These are phyloP conservation scores for Torymus aiolomorphi DNA, from an alignment of 2,888 invertebrate genomes.

Conservation along the genomic window DNA sequence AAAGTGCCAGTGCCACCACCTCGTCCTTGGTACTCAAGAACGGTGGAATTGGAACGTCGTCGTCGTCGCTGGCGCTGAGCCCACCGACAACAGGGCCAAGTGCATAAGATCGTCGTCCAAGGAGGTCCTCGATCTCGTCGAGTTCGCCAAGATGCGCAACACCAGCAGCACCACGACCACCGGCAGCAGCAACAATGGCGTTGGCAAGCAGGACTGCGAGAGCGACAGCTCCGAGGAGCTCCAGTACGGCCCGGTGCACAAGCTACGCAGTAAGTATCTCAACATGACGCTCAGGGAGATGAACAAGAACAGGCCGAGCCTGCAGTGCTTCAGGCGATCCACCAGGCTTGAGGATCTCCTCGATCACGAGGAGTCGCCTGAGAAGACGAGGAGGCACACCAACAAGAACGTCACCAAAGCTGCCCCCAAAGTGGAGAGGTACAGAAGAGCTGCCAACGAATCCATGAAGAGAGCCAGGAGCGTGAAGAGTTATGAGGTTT, in stretches of 20 bases:
- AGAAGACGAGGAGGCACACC: conserved; percentile 65
- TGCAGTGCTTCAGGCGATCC: conserved; percentile 84
- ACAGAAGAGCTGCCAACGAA: conserved; percentile 78
- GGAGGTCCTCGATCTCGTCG: conserved; percentile 65
- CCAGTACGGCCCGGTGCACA: conserved; percentile 93
- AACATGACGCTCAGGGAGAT: conserved; percentile 88
- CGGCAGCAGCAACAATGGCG: conserved; percentile 2
- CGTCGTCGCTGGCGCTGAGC: conserved; percentile 70
- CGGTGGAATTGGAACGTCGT: no score
- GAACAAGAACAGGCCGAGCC: conserved; percentile 81
- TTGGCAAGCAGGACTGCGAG: conserved; percentile 69
- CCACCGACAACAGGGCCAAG: conserved; percentile 68
- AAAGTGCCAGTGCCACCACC: no score
- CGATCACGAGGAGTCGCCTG: conserved; percentile 77
- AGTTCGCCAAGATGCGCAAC: conserved; percentile 56
- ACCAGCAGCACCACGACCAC: conserved; percentile 16
- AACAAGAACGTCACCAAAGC: conserved; percentile 61
- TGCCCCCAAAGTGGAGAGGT: conserved; percentile 73
- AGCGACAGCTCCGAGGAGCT: conserved; percentile 86
- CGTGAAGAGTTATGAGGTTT: conserved; percentile 88
- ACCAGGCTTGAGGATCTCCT: conserved; percentile 90
- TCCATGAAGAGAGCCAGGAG: conserved; percentile 90
- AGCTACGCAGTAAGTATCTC: conserved; percentile 90
- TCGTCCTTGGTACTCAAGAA: no score
- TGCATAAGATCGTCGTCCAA: conserved; percentile 67